Base-by-base conservation (phyloP, 2,113 vertebrate species). In the Himantopus leucocephalus region DNA sequence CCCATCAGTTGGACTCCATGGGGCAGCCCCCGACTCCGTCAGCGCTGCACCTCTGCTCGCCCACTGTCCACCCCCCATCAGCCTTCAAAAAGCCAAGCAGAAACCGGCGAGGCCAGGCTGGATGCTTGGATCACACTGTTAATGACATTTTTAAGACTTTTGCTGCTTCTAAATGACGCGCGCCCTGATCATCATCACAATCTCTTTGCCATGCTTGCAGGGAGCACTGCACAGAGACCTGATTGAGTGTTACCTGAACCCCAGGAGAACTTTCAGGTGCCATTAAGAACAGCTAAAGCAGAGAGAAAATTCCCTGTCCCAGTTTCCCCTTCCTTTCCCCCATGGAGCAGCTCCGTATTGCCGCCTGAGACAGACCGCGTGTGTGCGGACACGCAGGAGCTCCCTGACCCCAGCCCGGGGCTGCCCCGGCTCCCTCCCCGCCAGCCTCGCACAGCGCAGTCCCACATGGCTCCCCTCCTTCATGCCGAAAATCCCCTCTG, bases 61-160 rank as follows among this genome's bases (percentile, higher is more conserved):
- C 19, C 26, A n/a, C n/a, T 14, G 8, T 5, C 15, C 10, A 3
- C 34, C 8, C 11, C 12, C 6, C 23, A 2, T 5, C 14, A 1
- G 55, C 62, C 58, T 48, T 27, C 64, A 13, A 7, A 56, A 39
- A 22, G 41, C 30, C 24, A 14, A 32, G 22, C 30, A 59, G 74
- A 24, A 32, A 10, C 17, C 1, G 16, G 27, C 14, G 59, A 32
- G 7, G 19, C 56, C 22, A 4, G 48, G 48, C 56, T 21, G 48
- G 70, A 14, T 1, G 2, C 62, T 29, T 10, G 22, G 3, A 3
- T 12, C 34, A 18, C 3, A 2, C 45, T 3, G 0, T 9, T 10
- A 10, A 4, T 5, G 35, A 18, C 16, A 8, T 22, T 8, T 20
- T 29, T 3, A 5, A 53, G 30, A 5, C 62, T 55, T 37, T 2